Evolutionary conservation across 2,113 vertebrate genomes (phyloP), one percentile per base, ranked within the genome.

Genomic region (Recurvirostra avosetta): DNA sequence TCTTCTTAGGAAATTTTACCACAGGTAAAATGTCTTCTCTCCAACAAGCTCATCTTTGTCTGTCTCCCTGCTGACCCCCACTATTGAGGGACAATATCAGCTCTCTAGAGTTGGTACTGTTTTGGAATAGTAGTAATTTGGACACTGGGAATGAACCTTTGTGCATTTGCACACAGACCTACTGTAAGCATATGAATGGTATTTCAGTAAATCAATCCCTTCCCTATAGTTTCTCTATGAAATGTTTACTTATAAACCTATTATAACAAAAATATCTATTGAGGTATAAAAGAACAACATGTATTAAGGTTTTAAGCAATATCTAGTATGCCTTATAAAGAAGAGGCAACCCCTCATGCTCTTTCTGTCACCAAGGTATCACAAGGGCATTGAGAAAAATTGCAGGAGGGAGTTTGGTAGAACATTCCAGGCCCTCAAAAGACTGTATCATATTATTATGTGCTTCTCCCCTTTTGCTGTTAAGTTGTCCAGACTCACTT

Each of bases 381-480:
- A 53, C 16, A 66, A 70, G 66, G 5, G 4, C 38, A 77, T 25
- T 83, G 17, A 25, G 8, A 86, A 92, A 65, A 68, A 72, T 19
- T 90, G 32, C 9, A 26, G 8, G 6, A 71, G 10, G 38, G 6
- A 40, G 4, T 86, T 50, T 67, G 32, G 32, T 47, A 70, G 52
- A n/a, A 85, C 6, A 13, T 56, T 80, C n/a, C 52, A 72, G 53
- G 6, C 9, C 8, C 18, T 72, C 49, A 68, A 8, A 79, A 82
- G 23, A 26, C 11, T 36, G 9, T 34, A 20, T 47, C 2, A 0
- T 22, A 20, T n/a, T 83, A 56, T 41, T 8, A 63, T 1, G 0
- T 38, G 1, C 40, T 76, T 79, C 20, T 65, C 36, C 83, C 4
- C 27, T 55, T 90, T 47, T 63, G 16, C 9, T 43, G 4, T 38